Conservation (phyloP, 2,888 invertebrate species). For the Drosophila diplacantha region DNA sequence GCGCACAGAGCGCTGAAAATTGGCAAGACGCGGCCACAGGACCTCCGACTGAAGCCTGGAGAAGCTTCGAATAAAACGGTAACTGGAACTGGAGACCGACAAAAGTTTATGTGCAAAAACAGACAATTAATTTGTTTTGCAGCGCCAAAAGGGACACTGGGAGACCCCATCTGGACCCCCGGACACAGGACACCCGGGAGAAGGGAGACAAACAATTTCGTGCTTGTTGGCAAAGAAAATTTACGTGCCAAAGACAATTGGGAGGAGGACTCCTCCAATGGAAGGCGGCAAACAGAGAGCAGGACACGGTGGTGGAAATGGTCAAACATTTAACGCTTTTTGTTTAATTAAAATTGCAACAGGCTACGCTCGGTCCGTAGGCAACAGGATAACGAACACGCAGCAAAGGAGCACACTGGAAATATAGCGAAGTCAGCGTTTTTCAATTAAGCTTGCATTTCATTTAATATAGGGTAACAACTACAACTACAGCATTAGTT, state of each 20-base stretch:
- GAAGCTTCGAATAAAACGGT: neutral
- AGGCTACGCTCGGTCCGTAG: conserved; percentile 31
- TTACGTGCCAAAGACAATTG: conserved; percentile 69
- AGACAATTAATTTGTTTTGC: conserved; percentile 71
- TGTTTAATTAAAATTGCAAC: conserved; percentile 69
- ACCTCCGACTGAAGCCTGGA: conserved; percentile 13
- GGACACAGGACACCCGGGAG: conserved; percentile 29
- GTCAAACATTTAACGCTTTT: conserved; percentile 72
- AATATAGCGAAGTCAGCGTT: conserved; percentile 38
- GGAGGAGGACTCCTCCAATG: conserved; percentile 13
- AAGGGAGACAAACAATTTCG: conserved; percentile 60
- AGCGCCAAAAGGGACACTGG: conserved; percentile 38
- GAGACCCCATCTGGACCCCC: conserved; percentile 23
- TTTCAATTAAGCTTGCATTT: conserved; percentile 69
- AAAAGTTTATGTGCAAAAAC: conserved; percentile 58
- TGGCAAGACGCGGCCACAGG: conserved; percentile 43
- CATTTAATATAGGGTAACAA: conserved; percentile 48
- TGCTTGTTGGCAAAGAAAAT: conserved; percentile 71
- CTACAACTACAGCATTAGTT: conserved; percentile 23
- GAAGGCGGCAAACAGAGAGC: conserved; percentile 18
- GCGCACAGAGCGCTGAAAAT: conserved; percentile 60
- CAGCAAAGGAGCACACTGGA: neutral
- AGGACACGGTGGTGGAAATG: conserved; percentile 37
- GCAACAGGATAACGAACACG: conserved; percentile 11
- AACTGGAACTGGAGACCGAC: conserved; percentile 30